A percentile compares a stretch with the other conserved stretches of the same genome.
phyloP scores from a whole-genome alignment of 2,888 invertebrate species.

The Synergus umbraculus region DNA sequence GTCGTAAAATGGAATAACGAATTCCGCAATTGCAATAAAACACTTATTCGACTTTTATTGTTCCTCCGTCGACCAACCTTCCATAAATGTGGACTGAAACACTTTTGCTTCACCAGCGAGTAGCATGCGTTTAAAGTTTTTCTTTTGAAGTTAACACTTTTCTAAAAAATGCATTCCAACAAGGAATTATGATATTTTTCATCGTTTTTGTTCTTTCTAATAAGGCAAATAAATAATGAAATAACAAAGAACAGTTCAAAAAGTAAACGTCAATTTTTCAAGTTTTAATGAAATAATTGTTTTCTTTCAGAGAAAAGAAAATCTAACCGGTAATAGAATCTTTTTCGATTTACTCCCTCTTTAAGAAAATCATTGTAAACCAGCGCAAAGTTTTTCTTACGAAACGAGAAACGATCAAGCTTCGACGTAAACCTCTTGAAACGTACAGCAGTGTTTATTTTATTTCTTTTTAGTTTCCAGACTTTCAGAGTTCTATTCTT shows the following conservation, averaged over 20 bases:
- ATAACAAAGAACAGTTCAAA: too few species aligned
- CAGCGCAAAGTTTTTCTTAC: constrained; percentile 2
- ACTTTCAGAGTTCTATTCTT: constrained; percentile 2
- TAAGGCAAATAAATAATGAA: too few species aligned
- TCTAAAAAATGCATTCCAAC: not conserved
- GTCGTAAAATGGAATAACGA: constrained; percentile 60
- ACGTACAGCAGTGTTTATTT: constrained; percentile 10
- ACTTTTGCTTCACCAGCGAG: constrained; percentile 4
- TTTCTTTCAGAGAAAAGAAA: not conserved
- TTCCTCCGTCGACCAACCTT: constrained; percentile 16
- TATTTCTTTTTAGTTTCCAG: constrained; percentile 25
- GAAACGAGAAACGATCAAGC: constrained; percentile 14
- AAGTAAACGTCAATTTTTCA: not conserved
- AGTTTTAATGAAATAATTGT: not conserved
- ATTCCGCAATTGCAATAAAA: constrained; percentile 60
- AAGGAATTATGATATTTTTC: not conserved
- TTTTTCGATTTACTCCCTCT: not conserved
- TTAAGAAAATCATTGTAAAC: not conserved
- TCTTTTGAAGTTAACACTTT: not conserved
- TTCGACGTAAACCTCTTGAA: constrained; percentile 9
- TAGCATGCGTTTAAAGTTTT: not conserved
- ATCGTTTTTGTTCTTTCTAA: not conserved
- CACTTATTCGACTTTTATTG: constrained; percentile 64
- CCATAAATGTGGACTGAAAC: constrained; percentile 6
- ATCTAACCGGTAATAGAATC: not conserved